These are phyloP conservation scores for Sclerodermus sp. DNA, from an alignment of 2,888 invertebrate species.

Conservation along the genomic window DNA sequence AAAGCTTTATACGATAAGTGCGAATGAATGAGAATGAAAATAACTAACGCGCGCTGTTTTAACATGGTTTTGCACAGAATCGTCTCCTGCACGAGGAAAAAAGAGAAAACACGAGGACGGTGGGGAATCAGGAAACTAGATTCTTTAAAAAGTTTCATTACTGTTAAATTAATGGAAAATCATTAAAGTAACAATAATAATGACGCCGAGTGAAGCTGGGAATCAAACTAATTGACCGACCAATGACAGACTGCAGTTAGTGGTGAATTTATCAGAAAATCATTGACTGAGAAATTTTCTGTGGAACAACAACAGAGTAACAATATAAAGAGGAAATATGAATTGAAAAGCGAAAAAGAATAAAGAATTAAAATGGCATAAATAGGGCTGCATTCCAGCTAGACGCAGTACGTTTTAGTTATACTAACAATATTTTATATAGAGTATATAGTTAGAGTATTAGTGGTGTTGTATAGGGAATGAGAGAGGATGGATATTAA, in stretches of 20 bases:
- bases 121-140: conserved; percentile 55
- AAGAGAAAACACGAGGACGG: conserved; percentile 75
- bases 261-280: conserved; percentile 49
- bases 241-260: conserved; percentile 54
- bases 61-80: conserved; percentile 44
- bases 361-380: conserved; percentile 41
- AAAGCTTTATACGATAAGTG: no score
- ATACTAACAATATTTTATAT: conserved; percentile 58
- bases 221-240: conserved; percentile 56
- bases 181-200: conserved; percentile 50
- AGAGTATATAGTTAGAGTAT: conserved; percentile 57
- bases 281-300: conserved; percentile 43
- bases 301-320: conserved; percentile 35
- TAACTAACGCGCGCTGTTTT: conserved; percentile 10
- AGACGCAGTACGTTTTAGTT: conserved; percentile 57
- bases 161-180: conserved; percentile 54
- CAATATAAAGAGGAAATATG: conserved; percentile 19
- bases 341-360: conserved; percentile 14
- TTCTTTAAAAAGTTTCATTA: conserved; percentile 35
- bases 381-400: conserved; percentile 56
- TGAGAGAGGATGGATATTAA: conserved; percentile 30
- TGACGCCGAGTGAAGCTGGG: conserved; percentile 53
- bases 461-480: conserved; percentile 48
- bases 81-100: conserved; percentile 67
- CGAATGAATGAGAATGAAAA: no score